These are phyloP conservation scores for Microtus richardsoni DNA, from an alignment of 2,113 vertebrate species.

Conservation along the genomic window DNA sequence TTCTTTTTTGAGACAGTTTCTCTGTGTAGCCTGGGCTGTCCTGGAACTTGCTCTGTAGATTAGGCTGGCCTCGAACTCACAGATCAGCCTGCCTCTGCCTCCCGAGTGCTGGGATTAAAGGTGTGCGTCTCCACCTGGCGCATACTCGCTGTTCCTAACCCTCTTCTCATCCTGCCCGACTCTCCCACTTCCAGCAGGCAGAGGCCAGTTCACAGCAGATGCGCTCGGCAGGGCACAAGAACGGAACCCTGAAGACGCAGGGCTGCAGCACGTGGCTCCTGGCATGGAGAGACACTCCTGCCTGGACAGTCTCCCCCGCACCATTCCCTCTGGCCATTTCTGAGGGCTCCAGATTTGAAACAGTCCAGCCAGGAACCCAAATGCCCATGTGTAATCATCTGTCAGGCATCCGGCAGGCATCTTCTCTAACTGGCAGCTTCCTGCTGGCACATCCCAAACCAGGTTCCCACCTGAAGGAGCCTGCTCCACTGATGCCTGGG, in stretches of 20 bases:
- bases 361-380: neutral
- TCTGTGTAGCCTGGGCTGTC: too few relatives aligned
- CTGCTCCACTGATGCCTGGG: neutral
- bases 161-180: neutral
- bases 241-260: neutral
- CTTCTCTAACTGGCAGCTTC: neutral
- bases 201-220: neutral
- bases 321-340: neutral
- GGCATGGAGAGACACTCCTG: neutral
- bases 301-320: accelerated
- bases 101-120: neutral
- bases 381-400: accelerated
- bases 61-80: neutral
- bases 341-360: neutral
- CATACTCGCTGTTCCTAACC: neutral
- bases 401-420: too few relatives aligned
- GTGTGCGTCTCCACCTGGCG: too few relatives aligned
- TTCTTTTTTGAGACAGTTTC: neutral
- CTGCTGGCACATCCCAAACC: neutral
- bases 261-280: accelerated
- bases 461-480: neutral
- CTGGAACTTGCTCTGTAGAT: neutral
- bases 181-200: neutral
- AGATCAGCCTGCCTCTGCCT: neutral
- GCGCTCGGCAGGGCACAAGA: accelerated